These are phyloP conservation scores for Samia ricini DNA, from an alignment of 1,140 invertebrate genomes.

Conservation along the genomic window DNA sequence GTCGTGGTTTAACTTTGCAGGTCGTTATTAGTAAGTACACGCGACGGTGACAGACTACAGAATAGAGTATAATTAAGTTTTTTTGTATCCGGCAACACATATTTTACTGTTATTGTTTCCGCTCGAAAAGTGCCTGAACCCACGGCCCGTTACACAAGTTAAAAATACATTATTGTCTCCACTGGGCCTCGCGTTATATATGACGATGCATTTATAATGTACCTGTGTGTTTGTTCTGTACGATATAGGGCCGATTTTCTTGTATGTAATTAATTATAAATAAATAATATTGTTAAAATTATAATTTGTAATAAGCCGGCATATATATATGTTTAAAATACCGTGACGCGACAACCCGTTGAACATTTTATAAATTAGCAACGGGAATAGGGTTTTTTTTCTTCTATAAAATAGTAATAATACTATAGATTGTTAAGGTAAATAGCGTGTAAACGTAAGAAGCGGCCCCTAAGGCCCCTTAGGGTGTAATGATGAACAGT, in stretches of 20 bases:
- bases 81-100: conserved; percentile 50
- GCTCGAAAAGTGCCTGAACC: no score
- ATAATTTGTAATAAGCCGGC: background rate
- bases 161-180: conserved; percentile 42
- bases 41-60: conserved; percentile 60
- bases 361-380: conserved; percentile 34
- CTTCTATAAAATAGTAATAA: background rate
- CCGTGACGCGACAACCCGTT: conserved; percentile 6
- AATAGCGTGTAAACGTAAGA: conserved; percentile 32
- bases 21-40: conserved; percentile 76
- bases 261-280: background rate
- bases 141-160: no score
- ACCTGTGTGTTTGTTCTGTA: conserved; percentile 38
- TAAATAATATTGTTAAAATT: background rate
- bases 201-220: conserved; percentile 50
- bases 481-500: conserved; percentile 49
- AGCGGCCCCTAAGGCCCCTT: conserved; percentile 40
- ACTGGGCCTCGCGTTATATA: conserved; percentile 59
- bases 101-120: no score
- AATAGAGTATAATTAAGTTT: conserved; percentile 33
- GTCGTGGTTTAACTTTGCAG: conserved; percentile 75
- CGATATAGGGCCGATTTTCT: background rate
- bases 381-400: background rate
- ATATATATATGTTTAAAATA: no score
- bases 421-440: background rate